Conservation (phyloP, 1,140 invertebrate genomes). For the Papilio polytes region DNA sequence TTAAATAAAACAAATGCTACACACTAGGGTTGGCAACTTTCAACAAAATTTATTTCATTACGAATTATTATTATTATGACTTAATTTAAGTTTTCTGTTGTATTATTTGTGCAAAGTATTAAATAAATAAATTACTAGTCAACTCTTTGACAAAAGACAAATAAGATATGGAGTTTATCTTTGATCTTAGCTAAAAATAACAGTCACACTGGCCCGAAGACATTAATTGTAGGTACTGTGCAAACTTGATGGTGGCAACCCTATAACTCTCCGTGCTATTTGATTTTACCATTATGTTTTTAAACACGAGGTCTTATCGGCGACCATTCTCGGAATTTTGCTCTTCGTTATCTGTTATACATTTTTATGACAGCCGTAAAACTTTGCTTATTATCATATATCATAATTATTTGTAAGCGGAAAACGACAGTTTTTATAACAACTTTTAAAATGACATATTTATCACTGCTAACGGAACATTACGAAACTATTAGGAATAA, state of each 20-base stretch:
- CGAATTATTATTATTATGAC: no score
- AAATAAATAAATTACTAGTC: no score
- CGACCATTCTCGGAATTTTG: conserved; percentile 30
- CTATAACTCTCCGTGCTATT: conserved; percentile 7
- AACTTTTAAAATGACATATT: not conserved
- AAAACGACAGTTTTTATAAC: conserved; percentile 1
- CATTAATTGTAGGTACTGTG: not conserved
- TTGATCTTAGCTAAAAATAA: not conserved
- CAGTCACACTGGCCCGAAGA: no score
- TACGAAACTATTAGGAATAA: not conserved
- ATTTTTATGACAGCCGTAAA: conserved; percentile 33
- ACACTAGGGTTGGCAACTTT: not conserved
- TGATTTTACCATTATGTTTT: conserved; percentile 28
- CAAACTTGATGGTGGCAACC: not conserved
- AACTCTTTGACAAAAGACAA: not conserved
- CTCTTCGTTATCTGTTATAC: conserved; percentile 22
- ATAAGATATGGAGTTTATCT: not conserved
- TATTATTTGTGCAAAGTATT: no score
- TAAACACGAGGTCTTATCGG: conserved; percentile 7
- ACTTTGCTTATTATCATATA: conserved; percentile 24
- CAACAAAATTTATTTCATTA: no score
- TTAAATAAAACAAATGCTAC: not conserved
- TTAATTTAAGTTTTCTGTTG: no score
- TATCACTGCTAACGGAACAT: not conserved
- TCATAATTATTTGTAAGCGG: conserved; percentile 24